These are phyloP conservation scores for Erannis defoliaria DNA, from an alignment of 2,888 invertebrate genomes.

Conservation along the genomic window DNA sequence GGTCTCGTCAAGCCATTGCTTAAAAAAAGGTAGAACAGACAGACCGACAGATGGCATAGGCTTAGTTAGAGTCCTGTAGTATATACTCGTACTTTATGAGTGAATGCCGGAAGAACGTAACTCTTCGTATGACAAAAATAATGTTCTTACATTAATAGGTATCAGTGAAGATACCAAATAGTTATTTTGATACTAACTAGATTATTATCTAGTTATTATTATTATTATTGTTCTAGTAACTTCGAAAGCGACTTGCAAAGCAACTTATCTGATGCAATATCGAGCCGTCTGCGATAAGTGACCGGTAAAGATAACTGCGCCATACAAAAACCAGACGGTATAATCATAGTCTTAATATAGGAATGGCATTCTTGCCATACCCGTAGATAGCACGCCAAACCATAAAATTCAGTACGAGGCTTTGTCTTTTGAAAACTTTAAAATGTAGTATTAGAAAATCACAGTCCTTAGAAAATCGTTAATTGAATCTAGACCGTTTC, in stretches of 20 bases:
- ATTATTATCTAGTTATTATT: background rate
- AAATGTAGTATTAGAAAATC: too few relatives aligned
- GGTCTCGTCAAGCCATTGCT: too few relatives aligned
- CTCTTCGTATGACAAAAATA: too few relatives aligned
- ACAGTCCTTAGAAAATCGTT: background rate
- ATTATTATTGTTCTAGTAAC: constrained; percentile 1
- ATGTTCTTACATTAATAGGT: too few relatives aligned
- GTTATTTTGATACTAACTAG: background rate
- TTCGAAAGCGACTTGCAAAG: constrained; percentile 6
- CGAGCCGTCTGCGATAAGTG: constrained; percentile 54
- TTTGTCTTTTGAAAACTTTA: background rate
- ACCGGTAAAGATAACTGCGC: constrained; percentile 47
- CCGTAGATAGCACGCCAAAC: background rate
- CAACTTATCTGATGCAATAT: constrained; percentile 66
- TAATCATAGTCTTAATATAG: constrained; percentile 11
- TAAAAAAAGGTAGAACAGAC: too few relatives aligned
- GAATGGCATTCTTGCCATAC: constrained; percentile 5
- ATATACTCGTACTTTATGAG: too few relatives aligned
- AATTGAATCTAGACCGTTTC: background rate
- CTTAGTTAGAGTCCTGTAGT: too few relatives aligned
- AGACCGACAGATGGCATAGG: too few relatives aligned
- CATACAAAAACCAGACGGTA: constrained; percentile 14
- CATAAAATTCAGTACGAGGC: background rate
- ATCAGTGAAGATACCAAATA: background rate
- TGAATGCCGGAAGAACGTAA: too few relatives aligned